These are phyloP conservation scores for Astyanax mexicanus DNA, from an alignment of 2,797 vertebrate genomes.

Conservation along the genomic window DNA sequence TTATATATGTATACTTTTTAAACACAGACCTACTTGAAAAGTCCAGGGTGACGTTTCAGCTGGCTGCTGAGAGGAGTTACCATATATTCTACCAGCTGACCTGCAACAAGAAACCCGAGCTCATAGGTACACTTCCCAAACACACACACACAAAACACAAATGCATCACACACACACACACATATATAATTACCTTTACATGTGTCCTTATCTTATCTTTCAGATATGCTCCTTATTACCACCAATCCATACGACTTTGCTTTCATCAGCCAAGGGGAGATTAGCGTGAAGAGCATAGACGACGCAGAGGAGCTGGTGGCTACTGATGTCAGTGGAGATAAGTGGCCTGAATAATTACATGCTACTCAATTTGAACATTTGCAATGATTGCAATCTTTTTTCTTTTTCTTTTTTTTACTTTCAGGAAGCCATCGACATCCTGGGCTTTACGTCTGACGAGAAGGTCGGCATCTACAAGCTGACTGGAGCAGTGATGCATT, in stretches of 20 bases:
- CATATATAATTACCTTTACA: not conserved
- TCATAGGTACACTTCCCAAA: conserved; percentile 81
- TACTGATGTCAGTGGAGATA: conserved; percentile 83
- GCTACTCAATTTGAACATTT: not conserved
- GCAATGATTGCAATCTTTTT: not conserved
- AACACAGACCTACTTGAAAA: conserved; percentile 7
- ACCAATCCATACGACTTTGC: conserved; percentile 88
- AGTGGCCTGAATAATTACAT: not conserved
- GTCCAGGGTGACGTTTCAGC: conserved; percentile 16
- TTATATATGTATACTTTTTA: too few species aligned
- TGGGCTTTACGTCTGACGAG: conserved; percentile 78
- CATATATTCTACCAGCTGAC: conserved; percentile 90
- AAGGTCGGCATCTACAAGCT: conserved; percentile 79
- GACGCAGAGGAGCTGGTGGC: conserved; percentile 88
- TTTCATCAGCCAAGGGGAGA: conserved; percentile 86
- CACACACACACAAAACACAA: not conserved
- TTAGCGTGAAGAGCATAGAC: conserved; percentile 86
- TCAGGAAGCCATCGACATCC: conserved; percentile 66
- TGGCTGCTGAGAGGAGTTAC: conserved; percentile 80
- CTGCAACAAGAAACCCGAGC: conserved; percentile 85
- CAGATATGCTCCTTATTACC: conserved; percentile 86
- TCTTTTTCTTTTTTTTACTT: not conserved
- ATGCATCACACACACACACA: not conserved
- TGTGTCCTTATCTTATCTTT: conserved; percentile 4
- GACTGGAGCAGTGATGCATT: conserved; percentile 79